Conservation (phyloP, 2,113 vertebrate genomes). For the Machaerirhynchus nigripectus region DNA sequence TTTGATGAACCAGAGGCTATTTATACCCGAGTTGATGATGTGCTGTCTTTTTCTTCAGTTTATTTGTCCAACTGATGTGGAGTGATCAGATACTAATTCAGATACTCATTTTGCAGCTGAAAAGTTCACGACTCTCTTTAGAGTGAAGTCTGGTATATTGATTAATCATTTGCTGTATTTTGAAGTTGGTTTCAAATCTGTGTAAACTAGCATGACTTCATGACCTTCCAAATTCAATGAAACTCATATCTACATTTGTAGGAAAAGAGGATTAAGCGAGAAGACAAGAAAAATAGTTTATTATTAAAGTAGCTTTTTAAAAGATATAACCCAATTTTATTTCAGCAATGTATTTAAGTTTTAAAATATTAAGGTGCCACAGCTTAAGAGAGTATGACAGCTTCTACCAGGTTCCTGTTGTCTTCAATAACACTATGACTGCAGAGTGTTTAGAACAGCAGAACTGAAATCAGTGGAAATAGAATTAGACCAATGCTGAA, state of each 20-base stretch:
- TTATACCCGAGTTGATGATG: conserved; percentile 14
- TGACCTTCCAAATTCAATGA: neutral
- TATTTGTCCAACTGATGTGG: neutral
- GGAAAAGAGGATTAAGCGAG: neutral
- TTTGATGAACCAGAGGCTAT: conserved; percentile 29
- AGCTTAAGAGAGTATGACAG: neutral
- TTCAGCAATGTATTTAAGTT: neutral
- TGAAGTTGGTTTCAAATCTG: neutral
- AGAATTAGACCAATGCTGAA: neutral
- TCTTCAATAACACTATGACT: neutral
- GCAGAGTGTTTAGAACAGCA: neutral
- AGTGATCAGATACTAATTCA: neutral
- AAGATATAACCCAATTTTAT: neutral
- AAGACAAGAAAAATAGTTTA: neutral
- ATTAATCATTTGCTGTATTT: neutral
- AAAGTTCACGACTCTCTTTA: neutral
- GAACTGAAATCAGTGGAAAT: neutral
- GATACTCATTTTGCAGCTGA: neutral
- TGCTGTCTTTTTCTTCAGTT: conserved; percentile 7
- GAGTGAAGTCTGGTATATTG: neutral
- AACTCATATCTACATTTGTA: neutral
- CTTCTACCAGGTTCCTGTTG: neutral
- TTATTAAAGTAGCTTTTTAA: neutral
- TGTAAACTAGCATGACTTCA: neutral
- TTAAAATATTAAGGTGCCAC: neutral